Base-by-base conservation (phyloP, 2,113 vertebrate species). In the Psittacula cyanocephala region DNA sequence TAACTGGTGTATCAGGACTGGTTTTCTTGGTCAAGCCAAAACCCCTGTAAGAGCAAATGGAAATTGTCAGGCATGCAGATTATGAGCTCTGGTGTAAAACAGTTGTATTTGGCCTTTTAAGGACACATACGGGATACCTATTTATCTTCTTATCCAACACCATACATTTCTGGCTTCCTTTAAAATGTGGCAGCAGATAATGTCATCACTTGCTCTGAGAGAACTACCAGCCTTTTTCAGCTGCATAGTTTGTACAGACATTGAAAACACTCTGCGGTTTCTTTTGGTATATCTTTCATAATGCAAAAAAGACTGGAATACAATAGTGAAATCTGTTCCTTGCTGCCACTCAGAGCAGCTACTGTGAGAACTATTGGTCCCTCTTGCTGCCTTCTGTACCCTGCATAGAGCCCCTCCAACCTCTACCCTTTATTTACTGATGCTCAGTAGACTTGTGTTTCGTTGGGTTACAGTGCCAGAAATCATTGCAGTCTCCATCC, bases 291-390 rank as follows among this genome's bases (percentile, higher is more conserved):
- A 12, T 33, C 59, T 95, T 95, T 94, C 88, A 57, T 88, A 70
- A 91, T 92, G 65, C 71, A 72, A 81, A 94, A 88, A 81, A 13
- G 10, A 62, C 7, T 68, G 55, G 64, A 90, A 62, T 69, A 90
- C 76, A 88, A 18, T 37, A 44, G 44, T 64, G 80, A 90, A 88
- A 71, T 95, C 86, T 91, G 86, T 89, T 95, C 69, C 22, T 35
- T 46, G 50, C 28, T 8, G 1, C 50, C 31, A 47, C 65, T 81
- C 62, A 68, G 43, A 88, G 60, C 53, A 70, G 68, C 62, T 65
- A 14, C 57, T 87, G 31, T 69, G 68, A 81, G 57, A 93, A 23
- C 31, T 81, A 43, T 52, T 88, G 39, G 24, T 67, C 22, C 20
- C 18, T 86, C 63, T 78, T 10, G 3, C 33, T 82, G 19, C 28